Evolutionary conservation across 2,888 invertebrate species (phyloP).

Genomic region (Hirtodrosophila confusa): DNA sequence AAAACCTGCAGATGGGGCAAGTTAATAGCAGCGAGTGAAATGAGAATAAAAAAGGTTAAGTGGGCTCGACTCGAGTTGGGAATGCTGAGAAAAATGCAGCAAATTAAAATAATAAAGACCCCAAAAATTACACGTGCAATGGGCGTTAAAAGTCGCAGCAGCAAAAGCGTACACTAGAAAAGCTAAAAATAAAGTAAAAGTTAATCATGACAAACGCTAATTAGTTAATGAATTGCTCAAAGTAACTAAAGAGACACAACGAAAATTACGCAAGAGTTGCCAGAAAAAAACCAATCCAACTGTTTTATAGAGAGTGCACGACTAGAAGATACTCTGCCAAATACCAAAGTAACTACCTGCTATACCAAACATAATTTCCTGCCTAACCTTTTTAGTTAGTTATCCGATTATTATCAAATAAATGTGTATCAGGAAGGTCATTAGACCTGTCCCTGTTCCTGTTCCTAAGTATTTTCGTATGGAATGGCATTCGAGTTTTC

Average conservation of each 20-base stretch:
- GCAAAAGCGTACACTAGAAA: conserved; percentile 6
- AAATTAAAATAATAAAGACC: conserved; percentile 32
- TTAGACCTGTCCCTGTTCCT: too few species aligned
- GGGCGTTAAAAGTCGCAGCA: conserved; percentile 21
- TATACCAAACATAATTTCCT: too few species aligned
- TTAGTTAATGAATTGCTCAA: conserved; percentile 59
- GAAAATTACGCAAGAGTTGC: conserved; percentile 16
- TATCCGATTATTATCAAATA: too few species aligned
- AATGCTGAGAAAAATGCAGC: conserved; percentile 41
- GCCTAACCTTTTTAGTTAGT: too few species aligned
- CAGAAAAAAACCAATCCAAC: neutral
- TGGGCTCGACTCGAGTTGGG: conserved; percentile 31
- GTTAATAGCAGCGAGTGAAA: conserved; percentile 24
- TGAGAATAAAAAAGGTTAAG: conserved; percentile 51
- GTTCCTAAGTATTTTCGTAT: too few species aligned
- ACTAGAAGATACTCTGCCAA: conserved; percentile 24
- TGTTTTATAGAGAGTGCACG: neutral
- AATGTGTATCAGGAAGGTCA: too few species aligned
- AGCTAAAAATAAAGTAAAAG: conserved; percentile 37
- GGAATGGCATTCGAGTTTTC: too few species aligned
- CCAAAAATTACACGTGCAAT: conserved; percentile 31
- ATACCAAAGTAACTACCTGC: too few species aligned
- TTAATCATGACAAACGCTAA: conserved; percentile 59
- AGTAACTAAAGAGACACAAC: conserved; percentile 17
- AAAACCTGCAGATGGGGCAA: conserved; percentile 26